Percentiles rank a stretch among this genome's conserved stretches.
Conservation (phyloP, 2,888 invertebrate genomes). For the Anaspis maculata region DNA sequence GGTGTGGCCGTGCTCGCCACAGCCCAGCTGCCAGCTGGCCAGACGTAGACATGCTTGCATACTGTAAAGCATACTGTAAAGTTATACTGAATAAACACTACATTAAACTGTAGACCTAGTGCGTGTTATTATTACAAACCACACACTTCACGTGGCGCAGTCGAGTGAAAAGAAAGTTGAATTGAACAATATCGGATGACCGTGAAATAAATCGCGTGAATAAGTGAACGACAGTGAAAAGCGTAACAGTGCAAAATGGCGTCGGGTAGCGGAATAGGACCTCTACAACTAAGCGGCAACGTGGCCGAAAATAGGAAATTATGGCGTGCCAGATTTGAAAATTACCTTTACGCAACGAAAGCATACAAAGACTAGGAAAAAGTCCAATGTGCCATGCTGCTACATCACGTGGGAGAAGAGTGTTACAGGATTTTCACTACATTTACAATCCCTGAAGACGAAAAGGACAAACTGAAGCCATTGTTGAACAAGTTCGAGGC, state of each 20-base stretch:
- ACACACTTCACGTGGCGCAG: slow-evolving; percentile 1
- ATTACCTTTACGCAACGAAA: background rate
- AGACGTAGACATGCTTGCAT: too few species aligned
- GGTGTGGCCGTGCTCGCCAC: too few species aligned
- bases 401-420: background rate
- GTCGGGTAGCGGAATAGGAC: too few species aligned
- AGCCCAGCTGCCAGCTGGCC: too few species aligned
- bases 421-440: background rate
- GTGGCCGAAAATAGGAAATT: slow-evolving; percentile 5
- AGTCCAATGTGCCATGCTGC: slow-evolving; percentile 1
- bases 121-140: too few species aligned
- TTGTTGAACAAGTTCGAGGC: slow-evolving; percentile 3
- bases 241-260: background rate
- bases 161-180: background rate
- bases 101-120: too few species aligned
- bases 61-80: too few species aligned
- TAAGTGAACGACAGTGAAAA: background rate
- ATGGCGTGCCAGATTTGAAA: background rate
- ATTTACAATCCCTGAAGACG: background rate
- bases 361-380: background rate
- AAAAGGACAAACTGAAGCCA: background rate
- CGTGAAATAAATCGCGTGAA: too few species aligned
- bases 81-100: too few species aligned
- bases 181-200: too few species aligned
- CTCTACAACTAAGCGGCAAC: background rate